These are phyloP conservation scores for Pachliopta kotzebuea DNA, from an alignment of 2,888 invertebrate genomes.

Conservation along the genomic window DNA sequence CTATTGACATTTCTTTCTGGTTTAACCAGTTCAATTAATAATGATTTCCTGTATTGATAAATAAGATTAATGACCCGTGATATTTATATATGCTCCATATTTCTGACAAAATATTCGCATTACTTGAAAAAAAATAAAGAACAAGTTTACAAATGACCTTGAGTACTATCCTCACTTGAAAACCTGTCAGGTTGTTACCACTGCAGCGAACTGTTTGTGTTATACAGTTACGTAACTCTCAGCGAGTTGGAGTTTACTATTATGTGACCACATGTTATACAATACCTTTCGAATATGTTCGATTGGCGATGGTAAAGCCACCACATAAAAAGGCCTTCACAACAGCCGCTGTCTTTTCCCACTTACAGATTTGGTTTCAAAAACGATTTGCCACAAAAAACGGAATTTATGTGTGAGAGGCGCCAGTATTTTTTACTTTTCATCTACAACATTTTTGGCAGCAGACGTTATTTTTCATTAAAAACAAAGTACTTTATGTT, in stretches of 20 bases:
- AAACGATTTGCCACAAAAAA: no score
- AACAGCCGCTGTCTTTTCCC: no score
- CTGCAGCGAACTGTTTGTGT: not conserved
- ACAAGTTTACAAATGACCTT: not conserved
- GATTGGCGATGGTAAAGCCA: not conserved
- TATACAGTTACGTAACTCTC: conserved; percentile 17
- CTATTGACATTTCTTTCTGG: not conserved
- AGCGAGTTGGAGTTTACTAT: conserved; percentile 3
- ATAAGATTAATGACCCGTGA: conserved; percentile 8
- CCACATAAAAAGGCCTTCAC: no score
- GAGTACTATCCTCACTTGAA: conserved; percentile 3
- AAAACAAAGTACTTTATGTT: no score
- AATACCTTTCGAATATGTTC: conserved; percentile 25
- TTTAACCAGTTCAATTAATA: conserved; percentile 7
- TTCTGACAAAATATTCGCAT: not conserved
- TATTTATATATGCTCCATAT: conserved; percentile 8
- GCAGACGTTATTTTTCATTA: no score
- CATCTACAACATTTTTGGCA: no score
- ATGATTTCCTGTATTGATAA: conserved; percentile 14
- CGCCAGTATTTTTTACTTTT: no score
- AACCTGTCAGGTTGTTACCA: conserved; percentile 10
- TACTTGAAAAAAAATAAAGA: not conserved
- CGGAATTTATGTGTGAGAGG: no score
- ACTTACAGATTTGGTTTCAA: no score
- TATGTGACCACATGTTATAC: conserved; percentile 25